Conservation (phyloP, 2,113 vertebrate genomes). For the Passer montanus region DNA sequence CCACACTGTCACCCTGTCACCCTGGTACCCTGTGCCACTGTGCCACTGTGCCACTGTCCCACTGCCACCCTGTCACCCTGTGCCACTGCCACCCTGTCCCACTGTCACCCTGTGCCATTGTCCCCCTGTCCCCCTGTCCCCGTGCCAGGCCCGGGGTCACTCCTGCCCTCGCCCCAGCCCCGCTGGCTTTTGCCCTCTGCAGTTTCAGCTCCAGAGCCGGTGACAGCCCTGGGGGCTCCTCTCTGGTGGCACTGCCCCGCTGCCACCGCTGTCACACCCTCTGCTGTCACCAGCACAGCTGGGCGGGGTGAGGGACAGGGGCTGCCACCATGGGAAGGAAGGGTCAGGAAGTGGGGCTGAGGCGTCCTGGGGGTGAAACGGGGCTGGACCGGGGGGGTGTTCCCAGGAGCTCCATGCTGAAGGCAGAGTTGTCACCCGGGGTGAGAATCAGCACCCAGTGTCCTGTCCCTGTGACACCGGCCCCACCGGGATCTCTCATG, state of each 20-base stretch:
- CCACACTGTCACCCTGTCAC: no score
- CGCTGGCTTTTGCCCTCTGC: neutral
- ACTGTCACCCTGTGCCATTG: no score
- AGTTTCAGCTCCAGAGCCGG: neutral
- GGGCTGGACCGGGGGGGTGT: neutral
- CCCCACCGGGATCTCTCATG: no score
- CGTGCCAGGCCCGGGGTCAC: neutral
- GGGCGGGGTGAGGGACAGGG: accelerated
- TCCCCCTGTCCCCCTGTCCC: no score
- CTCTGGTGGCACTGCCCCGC: neutral
- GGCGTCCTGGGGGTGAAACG: neutral
- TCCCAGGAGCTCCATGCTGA: neutral
- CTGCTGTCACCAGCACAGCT: neutral
- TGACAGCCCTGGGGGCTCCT: neutral
- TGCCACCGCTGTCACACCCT: neutral
- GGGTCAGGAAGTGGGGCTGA: neutral
- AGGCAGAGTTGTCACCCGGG: neutral
- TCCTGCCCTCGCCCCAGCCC: neutral
- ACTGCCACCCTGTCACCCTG: no score
- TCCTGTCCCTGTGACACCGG: accelerated
- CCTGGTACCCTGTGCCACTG: no score
- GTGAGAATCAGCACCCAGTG: accelerated
- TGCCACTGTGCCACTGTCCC: no score
- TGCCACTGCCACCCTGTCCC: no score
- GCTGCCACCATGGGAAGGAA: neutral